These are phyloP conservation scores for Drosophila sucinea DNA, from an alignment of 1,140 invertebrate genomes.

Conservation along the genomic window DNA sequence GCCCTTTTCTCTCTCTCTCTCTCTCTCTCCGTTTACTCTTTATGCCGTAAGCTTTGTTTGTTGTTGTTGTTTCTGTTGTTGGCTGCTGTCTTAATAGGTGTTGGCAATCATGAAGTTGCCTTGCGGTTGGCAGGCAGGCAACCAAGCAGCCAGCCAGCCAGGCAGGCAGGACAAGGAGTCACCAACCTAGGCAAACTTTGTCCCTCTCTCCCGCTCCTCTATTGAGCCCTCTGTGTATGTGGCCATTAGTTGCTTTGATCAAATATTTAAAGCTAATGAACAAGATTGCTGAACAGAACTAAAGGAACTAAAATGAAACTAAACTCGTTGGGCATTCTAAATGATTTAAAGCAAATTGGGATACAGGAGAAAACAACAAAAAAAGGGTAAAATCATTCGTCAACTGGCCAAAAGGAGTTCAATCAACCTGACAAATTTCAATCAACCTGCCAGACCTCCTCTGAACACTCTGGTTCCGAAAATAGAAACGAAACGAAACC, in stretches of 20 bases:
- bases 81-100: slow-evolving; percentile 59
- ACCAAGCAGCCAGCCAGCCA: neutral
- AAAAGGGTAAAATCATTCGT: slow-evolving; percentile 28
- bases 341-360: slow-evolving; percentile 47
- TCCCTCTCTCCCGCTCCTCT: neutral
- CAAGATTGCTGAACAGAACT: slow-evolving; percentile 48
- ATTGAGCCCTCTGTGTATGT: slow-evolving; percentile 14
- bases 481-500: slow-evolving; percentile 12
- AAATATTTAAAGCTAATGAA: slow-evolving; percentile 77
- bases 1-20: slow-evolving; percentile 12
- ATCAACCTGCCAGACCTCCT: slow-evolving; percentile 5
- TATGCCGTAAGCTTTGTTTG: slow-evolving; percentile 53
- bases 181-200: slow-evolving; percentile 31
- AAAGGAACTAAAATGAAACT: slow-evolving; percentile 29
- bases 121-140: slow-evolving; percentile 23
- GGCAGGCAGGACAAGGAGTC: slow-evolving; percentile 29
- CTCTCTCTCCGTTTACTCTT: neutral
- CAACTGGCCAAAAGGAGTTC: slow-evolving; percentile 58
- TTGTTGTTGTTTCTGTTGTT: slow-evolving; percentile 24
- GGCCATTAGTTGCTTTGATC: slow-evolving; percentile 70
- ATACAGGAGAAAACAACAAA: slow-evolving; percentile 15
- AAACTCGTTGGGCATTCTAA: slow-evolving; percentile 52
- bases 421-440: slow-evolving; percentile 61
- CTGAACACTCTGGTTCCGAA: slow-evolving; percentile 3
- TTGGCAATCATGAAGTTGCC: slow-evolving; percentile 65